A percentile compares a stretch with the other conserved stretches of the same genome.
Evolutionary conservation across 2,888 invertebrate genomes (phyloP).

Genomic region (Acleris emargana): DNA sequence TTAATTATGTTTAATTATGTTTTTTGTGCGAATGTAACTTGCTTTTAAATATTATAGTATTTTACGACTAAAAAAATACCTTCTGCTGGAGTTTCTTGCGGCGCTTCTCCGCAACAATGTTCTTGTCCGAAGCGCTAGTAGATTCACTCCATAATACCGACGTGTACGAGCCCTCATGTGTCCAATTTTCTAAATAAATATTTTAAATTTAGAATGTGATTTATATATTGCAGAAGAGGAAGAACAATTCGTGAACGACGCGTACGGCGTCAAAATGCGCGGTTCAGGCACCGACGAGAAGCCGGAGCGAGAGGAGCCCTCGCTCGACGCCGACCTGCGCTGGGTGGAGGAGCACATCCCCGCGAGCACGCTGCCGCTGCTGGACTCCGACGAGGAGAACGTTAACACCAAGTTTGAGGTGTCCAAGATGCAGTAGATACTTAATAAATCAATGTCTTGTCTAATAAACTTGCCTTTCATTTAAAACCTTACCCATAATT

Average conservation of each 20-base stretch:
- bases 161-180: too few relatives aligned
- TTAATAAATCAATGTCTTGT: constrained; percentile 45
- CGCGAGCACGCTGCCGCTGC: constrained; percentile 87
- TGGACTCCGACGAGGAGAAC: constrained; percentile 91
- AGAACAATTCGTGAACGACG: constrained; percentile 93
- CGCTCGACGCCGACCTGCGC: constrained; percentile 80
- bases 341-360: constrained; percentile 98
- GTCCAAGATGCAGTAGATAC: constrained; percentile 91
- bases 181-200: too few relatives aligned
- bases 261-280: constrained; percentile 92
- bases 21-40: too few relatives aligned
- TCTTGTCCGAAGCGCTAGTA: too few relatives aligned
- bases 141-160: too few relatives aligned
- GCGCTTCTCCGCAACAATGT: too few relatives aligned
- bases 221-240: constrained; percentile 85
- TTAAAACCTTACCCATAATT: neutral
- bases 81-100: too few relatives aligned
- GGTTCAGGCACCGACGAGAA: constrained; percentile 57
- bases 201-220: neutral
- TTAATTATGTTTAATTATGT: too few relatives aligned
- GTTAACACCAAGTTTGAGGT: constrained; percentile 94
- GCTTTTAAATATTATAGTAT: too few relatives aligned
- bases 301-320: constrained; percentile 45
- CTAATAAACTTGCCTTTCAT: constrained; percentile 18
- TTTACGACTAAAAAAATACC: too few relatives aligned